These are phyloP conservation scores for Neelides sp. DNA, from an alignment of 1,140 invertebrate genomes.

Conservation along the genomic window DNA sequence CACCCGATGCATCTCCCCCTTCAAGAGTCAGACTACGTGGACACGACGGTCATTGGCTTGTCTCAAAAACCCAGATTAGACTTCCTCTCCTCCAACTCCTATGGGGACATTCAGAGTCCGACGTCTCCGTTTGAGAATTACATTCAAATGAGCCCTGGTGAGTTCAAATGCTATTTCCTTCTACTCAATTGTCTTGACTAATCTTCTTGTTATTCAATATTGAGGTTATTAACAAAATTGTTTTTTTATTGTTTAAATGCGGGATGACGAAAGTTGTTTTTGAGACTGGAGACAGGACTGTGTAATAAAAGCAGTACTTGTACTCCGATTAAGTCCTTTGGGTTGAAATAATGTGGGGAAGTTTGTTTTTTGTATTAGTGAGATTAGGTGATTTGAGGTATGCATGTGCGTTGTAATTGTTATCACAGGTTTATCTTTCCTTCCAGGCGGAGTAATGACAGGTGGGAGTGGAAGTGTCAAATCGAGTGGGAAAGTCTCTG, in stretches of 20 bases:
- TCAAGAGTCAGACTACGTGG: constrained; percentile 27
- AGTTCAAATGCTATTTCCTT: too few species aligned
- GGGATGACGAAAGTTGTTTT: too few species aligned
- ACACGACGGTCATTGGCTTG: constrained; percentile 21
- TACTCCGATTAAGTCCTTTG: too few species aligned
- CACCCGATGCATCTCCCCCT: constrained; percentile 17
- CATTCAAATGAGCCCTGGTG: constrained; percentile 45
- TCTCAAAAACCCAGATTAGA: constrained; percentile 6
- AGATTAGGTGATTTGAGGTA: not conserved
- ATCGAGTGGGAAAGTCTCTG: constrained; percentile 28
- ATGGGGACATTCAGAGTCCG: constrained; percentile 45
- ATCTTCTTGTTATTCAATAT: too few species aligned
- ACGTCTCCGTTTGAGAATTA: constrained; percentile 37
- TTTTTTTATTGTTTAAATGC: too few species aligned
- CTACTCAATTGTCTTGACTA: too few species aligned
- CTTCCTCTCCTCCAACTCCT: constrained; percentile 30
- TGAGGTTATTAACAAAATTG: too few species aligned
- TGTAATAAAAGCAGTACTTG: too few species aligned
- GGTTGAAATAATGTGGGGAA: not conserved
- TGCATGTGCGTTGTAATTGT: not conserved
- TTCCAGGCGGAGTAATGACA: not conserved
- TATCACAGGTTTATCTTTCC: not conserved
- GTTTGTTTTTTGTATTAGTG: not conserved
- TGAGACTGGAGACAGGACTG: too few species aligned
- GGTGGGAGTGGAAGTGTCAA: constrained; percentile 5